Percentiles rank a stretch among this genome's conserved stretches.
Conservation (phyloP, 2,797 vertebrate genomes). For the Cephalopachus bancanus region DNA sequence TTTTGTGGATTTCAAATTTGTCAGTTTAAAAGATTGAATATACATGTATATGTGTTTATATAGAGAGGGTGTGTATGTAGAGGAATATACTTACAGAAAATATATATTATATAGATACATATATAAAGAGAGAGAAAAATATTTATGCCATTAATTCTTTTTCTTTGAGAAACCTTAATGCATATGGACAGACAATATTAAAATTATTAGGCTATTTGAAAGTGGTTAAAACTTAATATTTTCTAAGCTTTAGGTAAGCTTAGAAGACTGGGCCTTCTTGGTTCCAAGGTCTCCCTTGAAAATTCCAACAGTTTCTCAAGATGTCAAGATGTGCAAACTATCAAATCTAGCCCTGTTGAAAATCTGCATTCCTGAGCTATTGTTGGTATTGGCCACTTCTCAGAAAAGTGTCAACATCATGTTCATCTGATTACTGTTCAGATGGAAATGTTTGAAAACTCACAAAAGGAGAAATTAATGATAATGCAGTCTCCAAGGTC, state of each 20-base stretch:
- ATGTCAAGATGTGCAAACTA: slow-evolving; percentile 6
- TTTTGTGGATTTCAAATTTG: not conserved
- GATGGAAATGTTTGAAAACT: slow-evolving; percentile 74
- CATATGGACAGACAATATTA: not conserved
- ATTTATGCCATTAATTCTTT: not conserved
- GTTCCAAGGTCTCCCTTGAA: slow-evolving; percentile 2
- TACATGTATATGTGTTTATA: no score
- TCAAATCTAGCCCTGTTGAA: slow-evolving; percentile 61
- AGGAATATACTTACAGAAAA: not conserved
- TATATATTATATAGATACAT: not conserved
- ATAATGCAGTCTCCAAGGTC: slow-evolving; percentile 57
- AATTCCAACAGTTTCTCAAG: slow-evolving; percentile 5
- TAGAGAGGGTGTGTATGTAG: not conserved
- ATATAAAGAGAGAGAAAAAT: not conserved
- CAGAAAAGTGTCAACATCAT: slow-evolving; percentile 55
- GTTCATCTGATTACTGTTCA: slow-evolving; percentile 50
- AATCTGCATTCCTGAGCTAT: slow-evolving; percentile 61
- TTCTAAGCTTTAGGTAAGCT: not conserved
- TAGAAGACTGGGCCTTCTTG: not conserved
- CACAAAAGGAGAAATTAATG: slow-evolving; percentile 64
- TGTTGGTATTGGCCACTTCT: slow-evolving; percentile 45
- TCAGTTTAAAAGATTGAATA: not conserved
- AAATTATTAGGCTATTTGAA: not conserved
- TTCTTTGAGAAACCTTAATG: not conserved
- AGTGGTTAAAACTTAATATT: not conserved